A percentile compares a stretch with the other conserved stretches of the same genome.
Evolutionary conservation across 2,113 vertebrate genomes (phyloP).

Genomic region (Xyliphius kryptos): DNA sequence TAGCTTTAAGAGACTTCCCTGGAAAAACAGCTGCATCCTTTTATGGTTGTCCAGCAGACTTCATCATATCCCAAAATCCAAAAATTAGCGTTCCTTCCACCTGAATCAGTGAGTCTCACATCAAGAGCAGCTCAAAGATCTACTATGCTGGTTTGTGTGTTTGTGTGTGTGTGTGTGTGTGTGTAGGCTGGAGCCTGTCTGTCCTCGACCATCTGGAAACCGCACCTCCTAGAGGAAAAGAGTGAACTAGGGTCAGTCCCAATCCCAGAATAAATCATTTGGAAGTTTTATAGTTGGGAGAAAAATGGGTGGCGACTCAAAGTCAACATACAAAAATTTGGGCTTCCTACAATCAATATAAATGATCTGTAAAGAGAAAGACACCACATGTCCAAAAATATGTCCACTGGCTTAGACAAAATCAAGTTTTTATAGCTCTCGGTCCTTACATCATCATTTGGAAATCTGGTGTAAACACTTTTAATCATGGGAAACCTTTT

Average conservation of each 20-base stretch:
- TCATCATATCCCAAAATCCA: constrained; percentile 4
- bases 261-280: constrained; percentile 29
- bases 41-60: constrained; percentile 8
- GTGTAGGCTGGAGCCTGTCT: constrained; percentile 9
- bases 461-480: too few relatives aligned
- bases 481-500: too few relatives aligned
- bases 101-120: background rate
- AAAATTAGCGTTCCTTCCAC: background rate
- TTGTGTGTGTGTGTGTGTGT: background rate
- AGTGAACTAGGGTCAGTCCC: constrained; percentile 5
- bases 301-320: background rate
- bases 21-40: constrained; percentile 20
- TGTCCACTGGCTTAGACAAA: too few relatives aligned
- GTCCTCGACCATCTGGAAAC: constrained; percentile 12
- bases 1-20: background rate
- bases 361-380: too few relatives aligned
- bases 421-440: too few relatives aligned
- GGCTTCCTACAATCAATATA: too few relatives aligned
- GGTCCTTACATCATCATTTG: too few relatives aligned
- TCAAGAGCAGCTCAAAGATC: background rate
- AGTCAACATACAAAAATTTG: too few relatives aligned
- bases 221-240: constrained; percentile 16
- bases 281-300: constrained; percentile 4
- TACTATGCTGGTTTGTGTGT: background rate
- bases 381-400: too few relatives aligned